Evolutionary conservation across 2,888 invertebrate genomes (phyloP).

Genomic region (Alviniconcha strummeri): DNA sequence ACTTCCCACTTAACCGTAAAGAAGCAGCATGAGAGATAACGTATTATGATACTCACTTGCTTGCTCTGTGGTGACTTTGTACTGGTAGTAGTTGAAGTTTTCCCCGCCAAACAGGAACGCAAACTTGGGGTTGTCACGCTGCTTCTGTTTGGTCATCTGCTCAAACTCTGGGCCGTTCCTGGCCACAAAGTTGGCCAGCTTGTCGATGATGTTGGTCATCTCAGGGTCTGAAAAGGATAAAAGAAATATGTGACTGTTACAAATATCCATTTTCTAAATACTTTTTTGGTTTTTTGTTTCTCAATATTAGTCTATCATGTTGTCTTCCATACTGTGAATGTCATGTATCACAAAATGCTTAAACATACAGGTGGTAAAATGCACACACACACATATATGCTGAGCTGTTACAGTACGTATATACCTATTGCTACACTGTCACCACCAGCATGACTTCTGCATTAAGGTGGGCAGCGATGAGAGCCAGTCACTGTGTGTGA

Average conservation of each 20-base stretch:
- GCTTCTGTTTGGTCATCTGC: constrained; percentile 98
- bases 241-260: constrained; percentile 1
- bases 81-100: constrained; percentile 96
- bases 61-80: constrained; percentile 95
- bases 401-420: too few species aligned
- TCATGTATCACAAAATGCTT: too few species aligned
- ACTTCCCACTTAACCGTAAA: too few species aligned
- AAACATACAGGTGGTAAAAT: too few species aligned
- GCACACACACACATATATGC: too few species aligned
- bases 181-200: constrained; percentile 98
- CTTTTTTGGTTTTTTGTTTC: neutral
- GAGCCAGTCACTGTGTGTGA: too few species aligned
- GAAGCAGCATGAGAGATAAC: too few species aligned
- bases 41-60: constrained; percentile 76
- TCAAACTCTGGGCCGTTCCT: constrained; percentile 99
- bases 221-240: constrained; percentile 83
- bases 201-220: constrained; percentile 97
- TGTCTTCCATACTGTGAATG: too few species aligned
- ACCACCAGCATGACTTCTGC: too few species aligned
- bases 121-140: constrained; percentile 98
- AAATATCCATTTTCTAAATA: neutral
- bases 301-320: neutral
- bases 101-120: constrained; percentile 97
- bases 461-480: too few species aligned
- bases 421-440: too few species aligned